These are phyloP conservation scores for Dasysyrphus albostriatus DNA, from an alignment of 2,888 invertebrate genomes.

Conservation along the genomic window DNA sequence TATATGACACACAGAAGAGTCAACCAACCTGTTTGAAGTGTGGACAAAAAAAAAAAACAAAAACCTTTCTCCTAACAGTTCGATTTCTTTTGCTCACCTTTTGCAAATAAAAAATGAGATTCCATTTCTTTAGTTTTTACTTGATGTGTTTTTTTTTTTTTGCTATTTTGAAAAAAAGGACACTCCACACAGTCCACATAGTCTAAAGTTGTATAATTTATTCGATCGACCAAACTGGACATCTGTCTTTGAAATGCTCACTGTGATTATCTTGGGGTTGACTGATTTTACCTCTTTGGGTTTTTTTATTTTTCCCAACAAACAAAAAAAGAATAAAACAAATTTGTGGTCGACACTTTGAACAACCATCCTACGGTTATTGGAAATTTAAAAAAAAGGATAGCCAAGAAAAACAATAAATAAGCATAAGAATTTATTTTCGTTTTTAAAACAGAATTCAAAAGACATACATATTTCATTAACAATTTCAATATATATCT, in stretches of 20 bases:
- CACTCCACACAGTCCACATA: conserved; percentile 8
- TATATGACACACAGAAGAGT: conserved; percentile 22
- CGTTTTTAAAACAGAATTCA: no score
- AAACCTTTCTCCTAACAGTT: conserved; percentile 32
- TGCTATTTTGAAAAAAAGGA: conserved; percentile 48
- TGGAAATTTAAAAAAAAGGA: conserved; percentile 3
- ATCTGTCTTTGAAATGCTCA: conserved; percentile 72
- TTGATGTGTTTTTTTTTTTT: conserved; percentile 15
- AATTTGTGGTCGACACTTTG: conserved; percentile 65
- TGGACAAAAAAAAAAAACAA: conserved; percentile 8
- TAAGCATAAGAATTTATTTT: no score
- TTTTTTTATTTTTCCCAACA: not conserved
- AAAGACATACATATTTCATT: no score
- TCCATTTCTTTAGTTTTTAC: conserved; percentile 53
- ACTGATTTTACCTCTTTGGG: conserved; percentile 61
- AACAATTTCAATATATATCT: no score
- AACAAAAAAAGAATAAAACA: conserved; percentile 35
- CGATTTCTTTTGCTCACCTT: conserved; percentile 50
- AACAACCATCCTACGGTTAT: conserved; percentile 20
- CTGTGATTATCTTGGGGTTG: conserved; percentile 75
- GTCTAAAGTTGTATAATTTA: conserved; percentile 71
- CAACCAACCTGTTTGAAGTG: conserved; percentile 51
- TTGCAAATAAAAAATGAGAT: conserved; percentile 57
- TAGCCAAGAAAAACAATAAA: not conserved
- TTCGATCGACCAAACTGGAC: conserved; percentile 75